phyloP scores from a whole-genome alignment of 2,113 vertebrate genomes.

The Clupea harengus region DNA sequence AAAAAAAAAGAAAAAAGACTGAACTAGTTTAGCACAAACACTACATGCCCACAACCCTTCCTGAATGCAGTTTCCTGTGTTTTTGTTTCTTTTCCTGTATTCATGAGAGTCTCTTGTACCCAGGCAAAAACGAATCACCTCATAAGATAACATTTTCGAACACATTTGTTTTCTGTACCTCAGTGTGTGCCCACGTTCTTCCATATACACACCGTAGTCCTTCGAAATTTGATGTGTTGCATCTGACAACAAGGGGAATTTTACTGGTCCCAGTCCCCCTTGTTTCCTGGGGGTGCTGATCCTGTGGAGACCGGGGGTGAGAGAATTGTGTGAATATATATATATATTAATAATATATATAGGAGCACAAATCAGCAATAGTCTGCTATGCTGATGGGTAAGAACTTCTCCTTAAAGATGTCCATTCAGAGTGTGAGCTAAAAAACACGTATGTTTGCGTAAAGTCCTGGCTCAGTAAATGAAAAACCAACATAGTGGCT shows the following conservation, averaged over 20 bases:
- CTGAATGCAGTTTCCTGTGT: too few relatives aligned
- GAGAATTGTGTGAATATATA: background rate
- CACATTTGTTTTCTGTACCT: conserved; percentile 56
- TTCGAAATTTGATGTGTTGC: conserved; percentile 81
- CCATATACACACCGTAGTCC: conserved; percentile 81
- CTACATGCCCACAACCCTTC: background rate
- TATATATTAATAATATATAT: too few relatives aligned
- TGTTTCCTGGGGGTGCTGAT: conserved; percentile 82
- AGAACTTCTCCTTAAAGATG: too few relatives aligned
- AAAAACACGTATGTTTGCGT: too few relatives aligned
- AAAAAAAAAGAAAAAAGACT: background rate
- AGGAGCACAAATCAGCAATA: background rate
- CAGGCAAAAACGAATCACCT: too few relatives aligned
- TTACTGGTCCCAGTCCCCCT: conserved; percentile 80
- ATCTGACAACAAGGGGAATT: conserved; percentile 81
- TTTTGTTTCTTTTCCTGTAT: background rate
- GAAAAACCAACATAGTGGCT: too few relatives aligned
- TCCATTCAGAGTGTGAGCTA: too few relatives aligned
- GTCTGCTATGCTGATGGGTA: background rate
- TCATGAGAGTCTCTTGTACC: background rate
- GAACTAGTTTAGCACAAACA: background rate
- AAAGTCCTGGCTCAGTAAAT: too few relatives aligned
- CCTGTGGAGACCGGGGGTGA: conserved; percentile 55
- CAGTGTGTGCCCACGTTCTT: conserved; percentile 80
- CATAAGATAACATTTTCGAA: background rate